Evolutionary conservation across 2,888 invertebrate species (phyloP).

Genomic region (Petrophora chlorosata): DNA sequence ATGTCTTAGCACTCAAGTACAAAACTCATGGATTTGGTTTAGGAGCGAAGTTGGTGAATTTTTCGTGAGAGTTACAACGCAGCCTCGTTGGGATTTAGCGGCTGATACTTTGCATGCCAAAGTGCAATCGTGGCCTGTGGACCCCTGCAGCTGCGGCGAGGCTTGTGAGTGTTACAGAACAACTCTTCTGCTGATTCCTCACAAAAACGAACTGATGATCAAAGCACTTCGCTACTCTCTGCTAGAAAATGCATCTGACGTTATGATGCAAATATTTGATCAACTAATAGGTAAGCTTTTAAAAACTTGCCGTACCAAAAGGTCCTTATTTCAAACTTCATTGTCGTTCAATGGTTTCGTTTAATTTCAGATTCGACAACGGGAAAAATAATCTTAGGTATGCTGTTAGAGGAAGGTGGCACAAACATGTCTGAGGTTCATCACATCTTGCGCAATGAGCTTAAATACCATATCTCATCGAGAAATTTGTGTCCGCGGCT

Average conservation of each 20-base stretch:
- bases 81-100: slow-evolving; percentile 70
- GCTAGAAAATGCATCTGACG: slow-evolving; percentile 63
- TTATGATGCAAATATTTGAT: slow-evolving; percentile 71
- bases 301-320: too few species aligned
- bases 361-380: slow-evolving; percentile 57
- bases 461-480: slow-evolving; percentile 58
- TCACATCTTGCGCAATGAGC: slow-evolving; percentile 62
- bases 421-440: slow-evolving; percentile 64
- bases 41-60: slow-evolving; percentile 68
- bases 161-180: slow-evolving; percentile 73
- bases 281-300: slow-evolving; percentile 57
- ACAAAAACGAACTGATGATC: slow-evolving; percentile 71
- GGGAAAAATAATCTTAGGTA: slow-evolving; percentile 64
- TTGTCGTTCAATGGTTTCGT: not conserved
- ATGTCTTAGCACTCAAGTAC: slow-evolving; percentile 66
- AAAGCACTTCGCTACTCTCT: slow-evolving; percentile 68
- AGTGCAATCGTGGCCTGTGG: slow-evolving; percentile 65
- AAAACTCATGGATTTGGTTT: slow-evolving; percentile 75
- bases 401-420: slow-evolving; percentile 68
- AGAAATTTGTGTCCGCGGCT: slow-evolving; percentile 53
- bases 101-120: slow-evolving; percentile 64
- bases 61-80: slow-evolving; percentile 67
- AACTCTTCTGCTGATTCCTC: slow-evolving; percentile 63
- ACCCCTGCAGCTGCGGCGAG: slow-evolving; percentile 72
- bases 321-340: too few species aligned